These are phyloP conservation scores for Chaetodon trifasciatus DNA, from an alignment of 2,797 vertebrate species.

Conservation along the genomic window DNA sequence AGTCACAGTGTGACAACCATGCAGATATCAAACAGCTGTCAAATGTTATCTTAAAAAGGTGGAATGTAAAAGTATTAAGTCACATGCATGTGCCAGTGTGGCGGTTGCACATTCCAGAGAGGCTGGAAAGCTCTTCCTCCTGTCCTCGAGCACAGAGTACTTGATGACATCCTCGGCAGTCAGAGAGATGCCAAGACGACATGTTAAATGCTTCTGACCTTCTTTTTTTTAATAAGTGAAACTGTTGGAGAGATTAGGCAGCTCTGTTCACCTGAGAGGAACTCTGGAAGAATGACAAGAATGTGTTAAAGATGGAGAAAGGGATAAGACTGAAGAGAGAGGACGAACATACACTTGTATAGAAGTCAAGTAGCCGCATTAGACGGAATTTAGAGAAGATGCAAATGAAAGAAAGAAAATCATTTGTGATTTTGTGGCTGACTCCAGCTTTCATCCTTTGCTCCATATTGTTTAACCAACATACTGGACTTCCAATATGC, in stretches of 20 bases:
- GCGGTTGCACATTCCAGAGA: constrained; percentile 55
- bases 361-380: background rate
- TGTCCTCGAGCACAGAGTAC: background rate
- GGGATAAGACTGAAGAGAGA: constrained; percentile 12
- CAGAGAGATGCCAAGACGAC: constrained; percentile 30
- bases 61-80: constrained; percentile 51
- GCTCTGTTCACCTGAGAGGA: constrained; percentile 51
- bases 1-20: constrained; percentile 21
- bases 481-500: background rate
- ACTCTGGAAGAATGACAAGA: constrained; percentile 48
- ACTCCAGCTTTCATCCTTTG: background rate
- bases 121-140: constrained; percentile 23
- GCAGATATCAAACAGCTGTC: constrained; percentile 33
- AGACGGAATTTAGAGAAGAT: background rate
- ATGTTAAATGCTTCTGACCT: constrained; percentile 46
- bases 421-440: background rate
- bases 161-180: constrained; percentile 50
- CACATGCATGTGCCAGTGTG: constrained; percentile 26
- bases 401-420: background rate
- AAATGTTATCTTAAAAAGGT: constrained; percentile 48
- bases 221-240: constrained; percentile 37
- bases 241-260: constrained; percentile 39
- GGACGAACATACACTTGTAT: background rate
- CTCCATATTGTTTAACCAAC: background rate
- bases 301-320: constrained; percentile 55